These are phyloP conservation scores for Dasypus novemcinctus DNA, from an alignment of 2,113 vertebrate genomes.

Conservation along the genomic window DNA sequence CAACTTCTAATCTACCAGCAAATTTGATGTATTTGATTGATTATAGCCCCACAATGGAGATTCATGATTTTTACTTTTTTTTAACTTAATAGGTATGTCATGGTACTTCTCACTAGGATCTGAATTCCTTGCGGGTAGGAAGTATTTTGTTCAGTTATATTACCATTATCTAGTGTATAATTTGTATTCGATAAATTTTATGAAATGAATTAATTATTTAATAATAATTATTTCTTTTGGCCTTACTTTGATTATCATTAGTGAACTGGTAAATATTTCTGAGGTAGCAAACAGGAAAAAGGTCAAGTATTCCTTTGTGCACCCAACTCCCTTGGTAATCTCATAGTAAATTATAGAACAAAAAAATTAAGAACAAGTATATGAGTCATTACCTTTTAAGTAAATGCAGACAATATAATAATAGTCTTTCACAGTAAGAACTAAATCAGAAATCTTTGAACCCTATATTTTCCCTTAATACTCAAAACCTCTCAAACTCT, in stretches of 20 bases:
- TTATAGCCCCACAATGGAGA: neutral
- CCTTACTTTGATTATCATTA: slow-evolving; percentile 6
- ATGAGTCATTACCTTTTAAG: neutral
- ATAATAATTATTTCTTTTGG: neutral
- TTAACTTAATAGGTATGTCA: neutral
- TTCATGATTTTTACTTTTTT: neutral
- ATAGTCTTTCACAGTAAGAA: neutral
- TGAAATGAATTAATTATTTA: slow-evolving; percentile 14
- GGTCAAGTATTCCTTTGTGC: neutral
- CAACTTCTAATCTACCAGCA: neutral
- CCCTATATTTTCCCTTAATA: neutral
- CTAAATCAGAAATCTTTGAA: neutral
- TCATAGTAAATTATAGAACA: neutral
- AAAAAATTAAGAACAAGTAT: neutral
- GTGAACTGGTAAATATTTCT: neutral
- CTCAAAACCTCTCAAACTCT: neutral
- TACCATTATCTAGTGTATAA: neutral
- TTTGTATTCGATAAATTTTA: neutral
- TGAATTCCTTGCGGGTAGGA: neutral
- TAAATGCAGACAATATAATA: neutral
- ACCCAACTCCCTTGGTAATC: neutral
- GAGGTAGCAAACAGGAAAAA: neutral
- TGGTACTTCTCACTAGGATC: neutral
- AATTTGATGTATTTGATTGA: neutral
- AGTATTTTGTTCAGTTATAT: neutral